phyloP scores from a whole-genome alignment of 2,113 vertebrate species.

The Meleagris gallopavo region DNA sequence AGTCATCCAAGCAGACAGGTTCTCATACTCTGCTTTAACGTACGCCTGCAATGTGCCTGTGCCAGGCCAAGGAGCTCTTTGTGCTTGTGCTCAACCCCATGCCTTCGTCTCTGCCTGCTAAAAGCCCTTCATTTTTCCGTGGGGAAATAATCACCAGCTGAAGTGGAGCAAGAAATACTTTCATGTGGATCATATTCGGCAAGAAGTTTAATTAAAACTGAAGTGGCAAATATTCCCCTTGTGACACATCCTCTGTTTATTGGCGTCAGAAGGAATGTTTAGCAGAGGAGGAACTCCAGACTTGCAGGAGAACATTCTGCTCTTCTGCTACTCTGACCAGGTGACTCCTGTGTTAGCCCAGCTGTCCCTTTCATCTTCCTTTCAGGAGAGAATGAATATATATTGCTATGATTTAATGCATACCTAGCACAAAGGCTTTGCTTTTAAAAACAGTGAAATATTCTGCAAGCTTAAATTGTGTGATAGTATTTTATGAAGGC shows the following conservation, averaged over 20 bases:
- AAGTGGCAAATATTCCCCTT: constrained; percentile 49
- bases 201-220: constrained; percentile 66
- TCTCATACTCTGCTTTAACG: constrained; percentile 10
- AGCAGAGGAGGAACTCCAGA: not conserved
- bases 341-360: not conserved
- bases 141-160: constrained; percentile 59
- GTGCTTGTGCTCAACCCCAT: not conserved
- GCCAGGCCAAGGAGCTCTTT: not conserved
- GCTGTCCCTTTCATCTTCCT: not conserved
- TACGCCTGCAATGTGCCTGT: not conserved
- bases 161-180: constrained; percentile 60
- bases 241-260: constrained; percentile 8
- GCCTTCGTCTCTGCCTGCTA: not conserved
- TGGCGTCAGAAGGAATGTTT: constrained; percentile 3
- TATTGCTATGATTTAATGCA: constrained; percentile 8
- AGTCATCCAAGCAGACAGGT: not conserved
- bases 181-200: not conserved
- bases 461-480: not conserved
- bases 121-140: constrained; percentile 50
- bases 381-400: not conserved
- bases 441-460: not conserved
- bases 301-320: not conserved
- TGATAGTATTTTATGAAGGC: not conserved
- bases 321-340: constrained; percentile 7
- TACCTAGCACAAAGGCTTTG: not conserved